Base-by-base conservation (phyloP, 2,888 invertebrate species). In the Stenolophus ochropezus region DNA sequence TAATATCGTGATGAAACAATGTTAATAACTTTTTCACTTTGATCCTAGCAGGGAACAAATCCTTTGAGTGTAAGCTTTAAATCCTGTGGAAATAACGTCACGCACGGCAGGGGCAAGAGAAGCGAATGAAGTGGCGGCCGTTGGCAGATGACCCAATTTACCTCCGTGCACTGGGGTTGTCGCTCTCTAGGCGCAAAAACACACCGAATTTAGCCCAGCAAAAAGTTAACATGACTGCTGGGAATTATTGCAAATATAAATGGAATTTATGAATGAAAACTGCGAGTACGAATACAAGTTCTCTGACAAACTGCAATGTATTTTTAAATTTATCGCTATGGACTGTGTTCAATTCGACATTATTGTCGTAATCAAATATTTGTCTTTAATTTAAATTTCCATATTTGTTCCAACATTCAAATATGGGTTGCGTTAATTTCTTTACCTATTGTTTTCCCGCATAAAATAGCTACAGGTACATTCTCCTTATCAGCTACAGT, bases 131-230 rank as follows among this genome's bases (percentile, higher is more conserved):
- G 23, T 65, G 53, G 14, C 69, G 69, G 33, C 16, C 69, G 16
- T 27, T 42, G 42, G 16, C 42, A 69, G 69, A 71, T 79, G 79
- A 79, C 79, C 79, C 71, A 79, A 79, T 79, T 79, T 53, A 71
- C 53, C 61, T 79, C 16, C 18, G 25, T 53, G 79, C 71, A 77
- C 47, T 14, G 21, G 21, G 56, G 76, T 53, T 77, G 61, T 25
- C 11, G 47, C 16, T n/a, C 69, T 47, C 20, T 3, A 51, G 77
- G 77, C 58, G 61, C 61, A 42, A 53, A 79, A 49, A 61, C n/a
- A 18, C 14, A 16, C 53, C 21, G 27, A 33, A 16, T 20, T 47
- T 47, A 14, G 42, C 20, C 42, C 16, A n/a, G 49, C 8, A 42
- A 42, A 42, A 42, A 42, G 33, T 11, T 42, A 42, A 11, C 11